phyloP scores from a whole-genome alignment of 2,113 vertebrate species.

The Oenanthe melanoleuca region DNA sequence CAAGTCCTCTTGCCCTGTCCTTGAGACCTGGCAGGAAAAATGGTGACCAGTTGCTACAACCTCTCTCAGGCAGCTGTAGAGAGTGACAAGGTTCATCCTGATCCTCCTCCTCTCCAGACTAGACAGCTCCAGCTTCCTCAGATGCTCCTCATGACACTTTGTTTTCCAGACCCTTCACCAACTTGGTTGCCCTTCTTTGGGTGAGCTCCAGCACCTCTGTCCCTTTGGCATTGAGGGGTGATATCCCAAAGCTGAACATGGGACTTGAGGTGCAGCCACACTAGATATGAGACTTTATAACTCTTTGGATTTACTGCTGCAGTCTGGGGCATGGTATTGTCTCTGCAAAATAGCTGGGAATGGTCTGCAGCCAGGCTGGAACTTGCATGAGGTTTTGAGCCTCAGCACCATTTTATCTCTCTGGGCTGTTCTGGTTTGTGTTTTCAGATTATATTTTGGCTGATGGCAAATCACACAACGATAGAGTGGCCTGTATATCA shows the following conservation, averaged over 20 bases:
- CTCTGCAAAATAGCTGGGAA: neutral
- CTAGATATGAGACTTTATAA: neutral
- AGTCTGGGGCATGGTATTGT: neutral
- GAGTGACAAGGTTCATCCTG: neutral
- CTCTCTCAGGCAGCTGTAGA: neutral
- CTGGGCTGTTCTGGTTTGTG: neutral
- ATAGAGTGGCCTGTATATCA: neutral
- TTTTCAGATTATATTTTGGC: neutral
- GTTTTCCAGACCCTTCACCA: neutral
- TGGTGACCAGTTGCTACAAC: too few relatives aligned
- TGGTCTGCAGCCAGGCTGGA: neutral
- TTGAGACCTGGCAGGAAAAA: neutral
- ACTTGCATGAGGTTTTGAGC: neutral
- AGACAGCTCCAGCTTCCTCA: neutral
- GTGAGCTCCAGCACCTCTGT: neutral
- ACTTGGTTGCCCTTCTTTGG: too few relatives aligned
- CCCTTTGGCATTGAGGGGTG: neutral
- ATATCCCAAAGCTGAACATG: neutral
- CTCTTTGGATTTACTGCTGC: neutral
- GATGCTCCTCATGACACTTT: neutral
- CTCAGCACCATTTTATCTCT: rapidly evolving
- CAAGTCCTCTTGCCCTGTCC: neutral
- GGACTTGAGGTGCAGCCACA: neutral
- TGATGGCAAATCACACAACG: neutral
- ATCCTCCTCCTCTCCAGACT: neutral